phyloP scores from a whole-genome alignment of 2,113 vertebrate species.

The Phrynosoma platyrhinos region DNA sequence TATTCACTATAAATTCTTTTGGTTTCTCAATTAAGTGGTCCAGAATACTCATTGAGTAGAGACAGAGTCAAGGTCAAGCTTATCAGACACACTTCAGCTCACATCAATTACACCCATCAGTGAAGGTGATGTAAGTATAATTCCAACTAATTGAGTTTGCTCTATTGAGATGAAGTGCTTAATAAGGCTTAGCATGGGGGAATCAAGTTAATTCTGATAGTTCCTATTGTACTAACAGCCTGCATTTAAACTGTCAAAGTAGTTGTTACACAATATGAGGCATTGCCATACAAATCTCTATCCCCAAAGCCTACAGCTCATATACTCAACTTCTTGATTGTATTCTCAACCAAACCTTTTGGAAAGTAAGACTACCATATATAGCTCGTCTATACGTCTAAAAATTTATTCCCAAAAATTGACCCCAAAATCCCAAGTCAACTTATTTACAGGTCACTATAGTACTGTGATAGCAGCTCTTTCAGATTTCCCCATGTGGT shows the following conservation, averaged over 20 bases:
- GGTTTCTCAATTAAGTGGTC: slow-evolving; percentile 35
- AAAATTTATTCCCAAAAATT: too few species aligned
- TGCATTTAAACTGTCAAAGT: slow-evolving; percentile 40
- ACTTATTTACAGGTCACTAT: too few species aligned
- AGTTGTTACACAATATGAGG: slow-evolving; percentile 19
- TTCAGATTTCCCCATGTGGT: too few species aligned
- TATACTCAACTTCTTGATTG: not conserved
- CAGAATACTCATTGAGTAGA: slow-evolving; percentile 42
- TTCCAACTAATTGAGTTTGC: slow-evolving; percentile 68
- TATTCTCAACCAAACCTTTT: not conserved
- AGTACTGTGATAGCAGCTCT: too few species aligned
- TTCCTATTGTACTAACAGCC: slow-evolving; percentile 58
- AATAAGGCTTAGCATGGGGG: slow-evolving; percentile 59
- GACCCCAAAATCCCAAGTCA: too few species aligned
- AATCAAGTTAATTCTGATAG: slow-evolving; percentile 65
- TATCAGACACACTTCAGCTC: slow-evolving; percentile 64
- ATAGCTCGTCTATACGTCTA: too few species aligned
- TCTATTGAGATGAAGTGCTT: slow-evolving; percentile 59
- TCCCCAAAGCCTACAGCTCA: not conserved
- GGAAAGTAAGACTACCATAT: not conserved
- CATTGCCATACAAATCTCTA: not conserved
- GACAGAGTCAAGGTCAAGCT: slow-evolving; percentile 62
- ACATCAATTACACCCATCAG: slow-evolving; percentile 66
- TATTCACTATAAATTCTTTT: slow-evolving; percentile 18
- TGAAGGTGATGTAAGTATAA: slow-evolving; percentile 67